Evolutionary conservation across 1,140 invertebrate species (phyloP).

Genomic region (Drosophila leontia): DNA sequence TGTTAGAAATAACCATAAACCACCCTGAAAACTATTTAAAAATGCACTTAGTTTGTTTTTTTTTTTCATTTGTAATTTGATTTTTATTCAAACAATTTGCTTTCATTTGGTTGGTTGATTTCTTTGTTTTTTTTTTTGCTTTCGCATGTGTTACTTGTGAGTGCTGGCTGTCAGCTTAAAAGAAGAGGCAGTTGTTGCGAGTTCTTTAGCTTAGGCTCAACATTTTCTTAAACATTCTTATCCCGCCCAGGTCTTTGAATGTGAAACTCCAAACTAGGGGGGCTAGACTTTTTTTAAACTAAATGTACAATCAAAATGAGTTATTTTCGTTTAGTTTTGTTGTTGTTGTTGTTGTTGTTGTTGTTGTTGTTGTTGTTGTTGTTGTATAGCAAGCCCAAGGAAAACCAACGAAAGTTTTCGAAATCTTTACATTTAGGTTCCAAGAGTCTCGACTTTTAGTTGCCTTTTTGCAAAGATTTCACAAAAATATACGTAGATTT

Average conservation of each 20-base stretch:
- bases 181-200: slow-evolving; percentile 16
- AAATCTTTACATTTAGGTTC: background rate
- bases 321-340: slow-evolving; percentile 9
- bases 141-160: slow-evolving; percentile 35
- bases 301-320: slow-evolving; percentile 43
- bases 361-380: background rate
- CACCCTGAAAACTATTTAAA: slow-evolving; percentile 1
- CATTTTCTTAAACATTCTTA: slow-evolving; percentile 7
- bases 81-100: slow-evolving; percentile 73
- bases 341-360: background rate
- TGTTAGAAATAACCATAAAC: background rate
- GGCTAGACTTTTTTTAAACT: slow-evolving; percentile 37
- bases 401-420: background rate
- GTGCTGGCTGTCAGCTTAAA: slow-evolving; percentile 31
- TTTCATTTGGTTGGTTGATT: slow-evolving; percentile 64
- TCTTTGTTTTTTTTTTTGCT: slow-evolving; percentile 23
- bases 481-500: background rate
- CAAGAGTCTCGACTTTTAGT: no score
- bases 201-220: background rate
- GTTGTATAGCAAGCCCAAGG: slow-evolving; percentile 1
- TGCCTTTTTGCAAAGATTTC: background rate
- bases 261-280: slow-evolving; percentile 14
- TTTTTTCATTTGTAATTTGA: slow-evolving; percentile 33
- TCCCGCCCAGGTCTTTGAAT: slow-evolving; percentile 1
- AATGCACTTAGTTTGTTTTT: background rate